Evolutionary conservation across 2,113 vertebrate species (phyloP).

Genomic region (Dolichallabes microphthalmus): DNA sequence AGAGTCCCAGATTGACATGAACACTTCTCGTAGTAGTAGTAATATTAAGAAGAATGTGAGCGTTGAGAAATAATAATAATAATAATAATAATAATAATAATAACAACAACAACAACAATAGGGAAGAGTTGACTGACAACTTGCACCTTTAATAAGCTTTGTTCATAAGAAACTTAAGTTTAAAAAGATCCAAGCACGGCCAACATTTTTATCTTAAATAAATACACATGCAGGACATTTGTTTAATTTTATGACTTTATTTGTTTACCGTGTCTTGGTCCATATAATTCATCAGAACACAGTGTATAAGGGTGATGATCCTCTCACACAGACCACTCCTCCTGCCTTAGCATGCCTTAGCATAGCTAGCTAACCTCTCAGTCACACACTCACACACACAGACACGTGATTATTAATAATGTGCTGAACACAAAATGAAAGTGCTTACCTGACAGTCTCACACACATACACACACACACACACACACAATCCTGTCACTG

Average conservation of each 20-base stretch:
- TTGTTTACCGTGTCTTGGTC: no score
- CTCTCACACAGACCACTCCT: conserved; percentile 13
- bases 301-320: not conserved
- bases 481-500: not conserved
- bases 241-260: not conserved
- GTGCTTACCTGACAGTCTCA: not conserved
- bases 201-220: not conserved
- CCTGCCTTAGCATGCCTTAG: conserved; percentile 4
- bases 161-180: no score
- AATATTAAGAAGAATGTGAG: no score
- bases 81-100: no score
- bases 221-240: not conserved
- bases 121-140: no score
- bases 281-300: not conserved
- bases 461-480: not conserved
- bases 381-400: not conserved
- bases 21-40: no score
- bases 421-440: not conserved
- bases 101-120: no score
- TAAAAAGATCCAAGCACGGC: not conserved
- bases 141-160: no score
- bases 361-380: conserved; percentile 22
- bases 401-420: not conserved
- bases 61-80: no score
- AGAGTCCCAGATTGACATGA: no score